Conservation (phyloP, 2,888 invertebrate species). For the Anoplius nigerrimus region DNA sequence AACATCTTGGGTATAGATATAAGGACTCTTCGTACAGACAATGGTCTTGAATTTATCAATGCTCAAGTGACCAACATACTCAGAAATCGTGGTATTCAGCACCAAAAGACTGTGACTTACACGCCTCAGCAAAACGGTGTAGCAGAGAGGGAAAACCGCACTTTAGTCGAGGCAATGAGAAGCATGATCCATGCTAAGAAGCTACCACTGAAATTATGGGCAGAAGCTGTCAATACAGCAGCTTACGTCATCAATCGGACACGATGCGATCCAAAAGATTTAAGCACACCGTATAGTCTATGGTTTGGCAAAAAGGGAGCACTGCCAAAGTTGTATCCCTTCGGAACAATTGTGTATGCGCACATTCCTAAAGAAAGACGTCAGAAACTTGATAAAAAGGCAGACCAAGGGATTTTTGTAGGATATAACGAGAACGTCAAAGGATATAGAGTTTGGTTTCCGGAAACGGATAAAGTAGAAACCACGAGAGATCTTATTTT, state of each 20-base stretch:
- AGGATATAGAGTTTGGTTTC: neutral
- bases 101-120: constrained; percentile 16
- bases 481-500: constrained; percentile 37
- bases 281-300: neutral
- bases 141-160: constrained; percentile 43
- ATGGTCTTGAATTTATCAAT: constrained; percentile 31
- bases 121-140: constrained; percentile 41
- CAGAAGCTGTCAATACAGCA: constrained; percentile 17
- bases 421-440: no score
- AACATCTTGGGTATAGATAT: constrained; percentile 26
- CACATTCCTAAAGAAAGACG: neutral
- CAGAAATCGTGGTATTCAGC: constrained; percentile 13
- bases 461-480: constrained; percentile 12
- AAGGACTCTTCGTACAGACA: constrained; percentile 26
- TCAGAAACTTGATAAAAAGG: no score
- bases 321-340: neutral
- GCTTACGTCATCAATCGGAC: no score
- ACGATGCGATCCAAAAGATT: neutral
- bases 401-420: no score
- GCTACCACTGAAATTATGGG: constrained; percentile 39
- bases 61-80: constrained; percentile 15
- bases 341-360: neutral
- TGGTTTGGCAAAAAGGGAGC: neutral
- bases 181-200: constrained; percentile 34
- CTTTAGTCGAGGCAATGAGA: constrained; percentile 35